Evolutionary conservation across 1,140 invertebrate genomes (phyloP).

Genomic region (Macrobrachium nipponense): DNA sequence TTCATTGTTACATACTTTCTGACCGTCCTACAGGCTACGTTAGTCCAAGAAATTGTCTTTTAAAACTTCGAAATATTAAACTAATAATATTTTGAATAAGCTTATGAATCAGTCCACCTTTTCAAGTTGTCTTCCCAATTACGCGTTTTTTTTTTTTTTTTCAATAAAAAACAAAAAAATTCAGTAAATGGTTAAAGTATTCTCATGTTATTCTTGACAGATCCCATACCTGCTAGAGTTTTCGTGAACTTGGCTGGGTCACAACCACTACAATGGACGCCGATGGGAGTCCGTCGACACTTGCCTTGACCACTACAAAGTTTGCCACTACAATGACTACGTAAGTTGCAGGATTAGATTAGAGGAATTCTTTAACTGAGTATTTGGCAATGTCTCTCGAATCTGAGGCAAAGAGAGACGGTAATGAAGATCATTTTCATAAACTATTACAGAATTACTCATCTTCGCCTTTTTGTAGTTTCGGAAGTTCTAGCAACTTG

Average conservation of each 20-base stretch:
- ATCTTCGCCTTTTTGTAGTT: no score
- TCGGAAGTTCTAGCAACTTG: no score
- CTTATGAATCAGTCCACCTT: background rate
- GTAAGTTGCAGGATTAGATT: background rate
- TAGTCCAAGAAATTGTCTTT: no score
- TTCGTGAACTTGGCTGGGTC: background rate
- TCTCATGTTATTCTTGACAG: background rate
- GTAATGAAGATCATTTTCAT: no score
- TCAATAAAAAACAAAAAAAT: no score
- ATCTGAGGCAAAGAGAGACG: background rate
- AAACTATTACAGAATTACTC: no score
- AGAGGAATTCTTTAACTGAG: no score
- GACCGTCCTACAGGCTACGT: no score
- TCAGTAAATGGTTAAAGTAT: background rate
- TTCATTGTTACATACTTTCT: no score
- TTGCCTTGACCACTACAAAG: constrained; percentile 33
- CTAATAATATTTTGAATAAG: background rate
- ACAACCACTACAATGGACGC: constrained; percentile 34
- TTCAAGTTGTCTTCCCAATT: background rate
- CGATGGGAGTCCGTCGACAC: background rate
- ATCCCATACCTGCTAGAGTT: constrained; percentile 18
- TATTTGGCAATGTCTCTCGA: no score
- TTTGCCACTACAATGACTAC: constrained; percentile 42
- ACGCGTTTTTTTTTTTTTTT: background rate
- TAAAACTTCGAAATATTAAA: no score